Conservation (phyloP, 2,113 vertebrate genomes). For the Aepyceros melampus region DNA sequence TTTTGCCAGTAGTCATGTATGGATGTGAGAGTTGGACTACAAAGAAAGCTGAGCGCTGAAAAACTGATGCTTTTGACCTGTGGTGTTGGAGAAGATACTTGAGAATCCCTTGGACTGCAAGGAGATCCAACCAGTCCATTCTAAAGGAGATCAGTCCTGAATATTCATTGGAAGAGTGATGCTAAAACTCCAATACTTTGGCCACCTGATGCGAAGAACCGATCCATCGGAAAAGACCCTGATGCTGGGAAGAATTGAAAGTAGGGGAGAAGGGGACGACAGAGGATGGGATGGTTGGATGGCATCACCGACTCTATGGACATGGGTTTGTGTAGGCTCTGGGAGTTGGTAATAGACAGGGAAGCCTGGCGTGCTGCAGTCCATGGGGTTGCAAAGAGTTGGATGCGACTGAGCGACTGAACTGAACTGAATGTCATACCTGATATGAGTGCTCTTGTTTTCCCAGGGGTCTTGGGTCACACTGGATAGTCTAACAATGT, state of each 20-base stretch:
- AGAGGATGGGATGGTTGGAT: neutral
- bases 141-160: neutral
- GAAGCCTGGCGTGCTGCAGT: neutral
- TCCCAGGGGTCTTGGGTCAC: neutral
- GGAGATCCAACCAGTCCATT: neutral
- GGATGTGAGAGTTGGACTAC: neutral
- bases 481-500: neutral
- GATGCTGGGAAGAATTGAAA: neutral
- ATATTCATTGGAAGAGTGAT: neutral
- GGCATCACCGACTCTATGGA: neutral
- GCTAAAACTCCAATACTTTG: neutral
- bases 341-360: neutral
- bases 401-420: fast-evolving
- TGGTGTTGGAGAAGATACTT: neutral
- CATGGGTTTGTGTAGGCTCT: neutral
- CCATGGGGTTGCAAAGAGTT: neutral
- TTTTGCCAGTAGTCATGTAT: neutral
- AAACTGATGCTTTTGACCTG: neutral
- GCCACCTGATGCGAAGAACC: neutral
- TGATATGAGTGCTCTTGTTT: neutral
- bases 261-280: neutral
- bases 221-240: neutral
- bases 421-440: neutral
- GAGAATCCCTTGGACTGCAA: neutral
- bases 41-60: neutral